These are phyloP conservation scores for Akabosia matsudoensis DNA, from an alignment of 1,140 invertebrate species.

Conservation along the genomic window DNA sequence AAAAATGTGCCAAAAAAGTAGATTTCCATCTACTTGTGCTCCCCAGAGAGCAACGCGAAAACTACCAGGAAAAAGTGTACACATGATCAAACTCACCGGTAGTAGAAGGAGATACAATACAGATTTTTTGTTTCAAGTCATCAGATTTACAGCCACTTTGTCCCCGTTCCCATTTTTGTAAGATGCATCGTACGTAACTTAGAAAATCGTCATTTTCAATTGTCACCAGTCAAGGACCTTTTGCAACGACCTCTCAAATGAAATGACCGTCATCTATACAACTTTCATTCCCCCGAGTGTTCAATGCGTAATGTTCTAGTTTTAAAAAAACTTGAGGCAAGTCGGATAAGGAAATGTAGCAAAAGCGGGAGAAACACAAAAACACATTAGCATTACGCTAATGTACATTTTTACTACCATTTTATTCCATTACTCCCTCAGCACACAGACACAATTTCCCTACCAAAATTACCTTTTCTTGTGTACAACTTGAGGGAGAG, in stretches of 20 bases:
- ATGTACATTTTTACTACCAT: background rate
- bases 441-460: background rate
- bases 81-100: no score
- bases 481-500: background rate
- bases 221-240: background rate
- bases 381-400: background rate
- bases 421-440: background rate
- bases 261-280: background rate
- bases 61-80: no score
- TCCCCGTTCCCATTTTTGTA: background rate
- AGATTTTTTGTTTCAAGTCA: background rate
- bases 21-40: background rate
- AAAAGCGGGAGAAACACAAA: no score
- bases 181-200: no score
- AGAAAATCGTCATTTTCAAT: background rate
- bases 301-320: no score
- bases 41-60: background rate
- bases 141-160: background rate
- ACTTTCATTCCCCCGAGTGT: no score
- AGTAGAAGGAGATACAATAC: no score
- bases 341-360: no score
- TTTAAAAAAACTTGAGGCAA: background rate
- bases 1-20: background rate
- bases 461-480: background rate
- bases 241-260: no score